A percentile compares a stretch with the other conserved stretches of the same genome.
phyloP scores from a whole-genome alignment of 2,113 vertebrate species.

The Erythrocebus patas region DNA sequence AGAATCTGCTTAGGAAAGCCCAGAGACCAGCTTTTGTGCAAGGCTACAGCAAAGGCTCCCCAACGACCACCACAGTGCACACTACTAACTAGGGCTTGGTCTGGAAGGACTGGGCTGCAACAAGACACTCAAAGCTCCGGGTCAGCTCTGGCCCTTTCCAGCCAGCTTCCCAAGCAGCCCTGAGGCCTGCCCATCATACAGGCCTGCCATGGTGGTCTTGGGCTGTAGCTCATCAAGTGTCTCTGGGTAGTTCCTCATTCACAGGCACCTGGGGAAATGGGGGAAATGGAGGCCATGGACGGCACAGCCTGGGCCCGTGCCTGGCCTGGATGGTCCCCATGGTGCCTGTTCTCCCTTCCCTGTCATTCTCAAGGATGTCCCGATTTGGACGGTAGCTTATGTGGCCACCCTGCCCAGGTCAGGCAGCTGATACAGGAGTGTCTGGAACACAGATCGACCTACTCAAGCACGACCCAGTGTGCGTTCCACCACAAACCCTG shows the following conservation, averaged over 20 bases:
- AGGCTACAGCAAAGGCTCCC: background rate
- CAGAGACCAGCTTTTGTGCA: background rate
- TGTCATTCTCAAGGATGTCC: background rate
- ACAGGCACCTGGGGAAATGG: no score
- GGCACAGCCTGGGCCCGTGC: background rate
- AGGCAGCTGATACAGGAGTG: background rate
- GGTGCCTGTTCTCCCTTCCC: rapidly evolving
- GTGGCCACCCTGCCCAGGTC: background rate
- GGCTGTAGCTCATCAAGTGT: no score
- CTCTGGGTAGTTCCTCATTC: no score
- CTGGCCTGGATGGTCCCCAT: background rate
- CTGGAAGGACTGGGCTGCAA: background rate
- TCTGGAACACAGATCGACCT: background rate
- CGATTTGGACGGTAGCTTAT: rapidly evolving
- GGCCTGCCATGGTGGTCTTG: no score
- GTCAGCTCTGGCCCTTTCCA: background rate
- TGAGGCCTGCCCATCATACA: no score
- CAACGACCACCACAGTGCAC: background rate
- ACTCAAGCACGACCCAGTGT: rapidly evolving
- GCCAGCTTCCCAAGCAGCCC: background rate
- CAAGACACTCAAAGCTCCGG: background rate
- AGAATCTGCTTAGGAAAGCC: background rate
- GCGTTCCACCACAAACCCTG: background rate
- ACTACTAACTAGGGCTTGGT: background rate
- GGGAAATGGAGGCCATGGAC: rapidly evolving